Evolutionary conservation across 2,797 vertebrate genomes (phyloP).

Genomic region (Chromis chromis): DNA sequence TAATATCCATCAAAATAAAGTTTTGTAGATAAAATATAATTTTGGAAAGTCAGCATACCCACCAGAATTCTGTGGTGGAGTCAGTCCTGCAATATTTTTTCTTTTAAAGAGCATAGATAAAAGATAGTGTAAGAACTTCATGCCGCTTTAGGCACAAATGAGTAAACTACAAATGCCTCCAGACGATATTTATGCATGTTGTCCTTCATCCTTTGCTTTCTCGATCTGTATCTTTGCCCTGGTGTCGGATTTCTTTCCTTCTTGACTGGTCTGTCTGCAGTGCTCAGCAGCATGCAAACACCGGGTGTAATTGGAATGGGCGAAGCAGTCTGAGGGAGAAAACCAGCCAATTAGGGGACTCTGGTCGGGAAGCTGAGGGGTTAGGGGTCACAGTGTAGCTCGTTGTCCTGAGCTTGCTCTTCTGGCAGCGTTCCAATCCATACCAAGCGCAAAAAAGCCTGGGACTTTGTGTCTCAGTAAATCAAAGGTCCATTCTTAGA

Average conservation of each 20-base stretch:
- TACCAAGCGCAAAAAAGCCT: slow-evolving; percentile 31
- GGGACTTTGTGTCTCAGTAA: slow-evolving; percentile 14
- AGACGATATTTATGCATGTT: slow-evolving; percentile 12
- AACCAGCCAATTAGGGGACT: slow-evolving; percentile 64
- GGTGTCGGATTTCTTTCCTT: slow-evolving; percentile 33
- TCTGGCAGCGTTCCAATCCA: slow-evolving; percentile 41
- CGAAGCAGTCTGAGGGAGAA: slow-evolving; percentile 41
- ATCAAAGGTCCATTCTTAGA: slow-evolving; percentile 49
- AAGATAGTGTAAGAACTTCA: too few relatives aligned
- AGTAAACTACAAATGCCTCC: not conserved
- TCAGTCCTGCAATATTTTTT: not conserved
- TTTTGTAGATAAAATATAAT: not conserved
- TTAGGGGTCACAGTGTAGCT: slow-evolving; percentile 54
- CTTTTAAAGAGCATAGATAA: not conserved
- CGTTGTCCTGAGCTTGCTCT: slow-evolving; percentile 41
- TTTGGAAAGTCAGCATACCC: not conserved
- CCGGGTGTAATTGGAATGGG: slow-evolving; percentile 61
- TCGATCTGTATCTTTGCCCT: slow-evolving; percentile 20
- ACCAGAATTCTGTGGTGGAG: not conserved
- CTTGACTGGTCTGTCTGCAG: slow-evolving; percentile 32
- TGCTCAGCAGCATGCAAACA: slow-evolving; percentile 59
- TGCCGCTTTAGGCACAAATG: not conserved
- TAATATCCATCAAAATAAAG: not conserved
- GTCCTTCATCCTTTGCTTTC: slow-evolving; percentile 6
- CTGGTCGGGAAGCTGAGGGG: slow-evolving; percentile 50